Evolutionary conservation across 2,888 invertebrate species (phyloP).

Genomic region (Chorisops tibialis): DNA sequence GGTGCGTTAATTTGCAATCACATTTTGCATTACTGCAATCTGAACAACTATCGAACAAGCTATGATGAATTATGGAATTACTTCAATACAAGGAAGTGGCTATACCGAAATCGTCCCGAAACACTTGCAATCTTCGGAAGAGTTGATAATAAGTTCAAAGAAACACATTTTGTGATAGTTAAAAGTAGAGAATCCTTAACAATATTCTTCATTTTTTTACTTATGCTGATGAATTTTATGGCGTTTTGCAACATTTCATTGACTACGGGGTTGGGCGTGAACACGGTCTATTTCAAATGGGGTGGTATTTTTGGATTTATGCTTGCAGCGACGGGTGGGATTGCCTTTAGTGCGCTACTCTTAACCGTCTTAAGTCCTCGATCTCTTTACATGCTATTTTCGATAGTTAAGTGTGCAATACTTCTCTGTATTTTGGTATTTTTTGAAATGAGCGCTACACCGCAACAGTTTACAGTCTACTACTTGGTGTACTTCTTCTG

Average conservation of each 20-base stretch:
- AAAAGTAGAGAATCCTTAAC: constrained; percentile 7
- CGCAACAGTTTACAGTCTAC: background rate
- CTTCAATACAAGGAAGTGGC: constrained; percentile 8
- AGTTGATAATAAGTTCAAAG: constrained; percentile 8
- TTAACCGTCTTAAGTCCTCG: background rate
- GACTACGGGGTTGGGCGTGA: background rate
- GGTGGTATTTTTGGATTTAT: constrained; percentile 9
- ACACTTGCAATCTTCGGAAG: constrained; percentile 12
- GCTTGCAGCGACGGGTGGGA: background rate
- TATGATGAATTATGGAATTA: constrained; percentile 14
- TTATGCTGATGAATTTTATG: constrained; percentile 2
- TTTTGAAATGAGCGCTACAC: background rate
- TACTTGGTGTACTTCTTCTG: constrained; percentile 11
- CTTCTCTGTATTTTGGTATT: constrained; percentile 11
- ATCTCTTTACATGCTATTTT: constrained; percentile 1
- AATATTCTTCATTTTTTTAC: background rate
- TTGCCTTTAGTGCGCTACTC: background rate
- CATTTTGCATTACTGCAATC: constrained; percentile 14
- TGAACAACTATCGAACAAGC: constrained; percentile 17
- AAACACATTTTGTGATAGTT: constrained; percentile 1
- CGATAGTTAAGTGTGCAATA: constrained; percentile 1
- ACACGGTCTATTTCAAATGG: background rate
- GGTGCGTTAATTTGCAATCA: constrained; percentile 13
- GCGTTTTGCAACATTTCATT: constrained; percentile 9
- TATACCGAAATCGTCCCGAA: constrained; percentile 9